phyloP scores from a whole-genome alignment of 1,140 invertebrate species.

The Zaprionus capensis region DNA sequence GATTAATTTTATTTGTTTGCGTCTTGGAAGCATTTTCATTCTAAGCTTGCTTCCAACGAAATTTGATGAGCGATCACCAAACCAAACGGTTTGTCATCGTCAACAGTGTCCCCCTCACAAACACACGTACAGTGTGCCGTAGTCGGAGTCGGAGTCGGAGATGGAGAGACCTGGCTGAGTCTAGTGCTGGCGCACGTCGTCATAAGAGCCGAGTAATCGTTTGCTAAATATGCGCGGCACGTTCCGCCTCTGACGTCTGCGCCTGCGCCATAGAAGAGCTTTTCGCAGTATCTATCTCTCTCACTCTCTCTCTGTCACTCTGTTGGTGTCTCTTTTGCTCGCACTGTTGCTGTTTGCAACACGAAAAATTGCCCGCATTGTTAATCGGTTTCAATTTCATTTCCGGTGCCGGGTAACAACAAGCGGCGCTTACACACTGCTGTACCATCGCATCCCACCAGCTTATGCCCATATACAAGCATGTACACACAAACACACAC shows the following conservation, averaged over 20 bases:
- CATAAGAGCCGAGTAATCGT: conserved; percentile 31
- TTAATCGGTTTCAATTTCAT: conserved; percentile 73
- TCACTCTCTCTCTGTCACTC: neutral
- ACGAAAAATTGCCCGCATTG: conserved; percentile 47
- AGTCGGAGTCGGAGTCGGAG: neutral
- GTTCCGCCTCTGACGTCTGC: conserved; percentile 71
- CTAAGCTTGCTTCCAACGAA: conserved; percentile 51
- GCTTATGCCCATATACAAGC: conserved; percentile 54
- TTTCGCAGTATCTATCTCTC: conserved; percentile 18
- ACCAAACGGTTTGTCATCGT: conserved; percentile 42
- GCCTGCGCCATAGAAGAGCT: conserved; percentile 64
- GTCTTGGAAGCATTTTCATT: conserved; percentile 42
- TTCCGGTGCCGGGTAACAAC: conserved; percentile 68
- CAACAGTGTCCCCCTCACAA: neutral
- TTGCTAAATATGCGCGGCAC: conserved; percentile 64
- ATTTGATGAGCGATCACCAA: conserved; percentile 49
- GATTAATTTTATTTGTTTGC: conserved; percentile 38
- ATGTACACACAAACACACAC: conserved; percentile 9
- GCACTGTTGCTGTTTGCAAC: conserved; percentile 30
- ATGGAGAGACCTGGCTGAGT: neutral
- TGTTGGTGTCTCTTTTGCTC: neutral
- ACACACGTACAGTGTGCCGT: too few relatives aligned
- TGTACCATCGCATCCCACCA: conserved; percentile 49
- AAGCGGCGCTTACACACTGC: conserved; percentile 53
- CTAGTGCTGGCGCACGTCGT: conserved; percentile 58